Evolutionary conservation across 2,797 vertebrate species (phyloP).

Genomic region (Rhynchonycteris naso): DNA sequence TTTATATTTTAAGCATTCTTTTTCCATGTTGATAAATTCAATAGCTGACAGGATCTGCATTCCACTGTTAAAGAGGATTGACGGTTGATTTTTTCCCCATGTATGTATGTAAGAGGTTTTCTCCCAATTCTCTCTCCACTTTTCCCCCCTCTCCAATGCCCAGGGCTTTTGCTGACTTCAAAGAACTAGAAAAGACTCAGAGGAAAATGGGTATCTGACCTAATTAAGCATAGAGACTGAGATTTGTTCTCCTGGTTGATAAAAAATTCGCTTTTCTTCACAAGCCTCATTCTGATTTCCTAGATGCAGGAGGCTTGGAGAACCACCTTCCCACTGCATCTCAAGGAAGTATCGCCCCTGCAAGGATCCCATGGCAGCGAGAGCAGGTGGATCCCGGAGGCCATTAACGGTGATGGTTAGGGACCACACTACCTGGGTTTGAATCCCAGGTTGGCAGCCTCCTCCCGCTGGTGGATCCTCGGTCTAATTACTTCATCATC

Average conservation of each 20-base stretch:
- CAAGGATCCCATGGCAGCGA: not conserved
- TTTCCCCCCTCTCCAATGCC: constrained; percentile 42
- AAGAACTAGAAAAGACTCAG: constrained; percentile 68
- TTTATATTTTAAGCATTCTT: constrained; percentile 71
- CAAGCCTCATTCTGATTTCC: constrained; percentile 43
- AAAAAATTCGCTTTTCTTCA: constrained; percentile 74
- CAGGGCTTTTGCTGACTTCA: constrained; percentile 75
- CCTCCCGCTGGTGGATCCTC: not conserved
- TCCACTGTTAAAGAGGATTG: constrained; percentile 65
- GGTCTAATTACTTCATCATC: constrained; percentile 35
- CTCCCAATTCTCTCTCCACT: constrained; percentile 64
- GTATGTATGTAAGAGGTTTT: constrained; percentile 31
- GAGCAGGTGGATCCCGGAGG: accelerated
- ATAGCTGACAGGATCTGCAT: constrained; percentile 74
- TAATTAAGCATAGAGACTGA: constrained; percentile 77
- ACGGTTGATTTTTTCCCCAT: constrained; percentile 38
- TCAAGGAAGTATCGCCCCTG: not conserved
- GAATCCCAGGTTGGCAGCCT: not conserved
- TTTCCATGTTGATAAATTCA: constrained; percentile 68
- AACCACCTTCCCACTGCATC: not conserved
- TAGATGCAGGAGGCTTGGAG: not conserved
- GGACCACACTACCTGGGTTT: not conserved
- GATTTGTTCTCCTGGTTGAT: constrained; percentile 69
- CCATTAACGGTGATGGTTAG: not conserved
- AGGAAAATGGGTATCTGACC: constrained; percentile 78